Evolutionary conservation across 2,888 invertebrate genomes (phyloP).

Genomic region (Cheilosia variabilis): DNA sequence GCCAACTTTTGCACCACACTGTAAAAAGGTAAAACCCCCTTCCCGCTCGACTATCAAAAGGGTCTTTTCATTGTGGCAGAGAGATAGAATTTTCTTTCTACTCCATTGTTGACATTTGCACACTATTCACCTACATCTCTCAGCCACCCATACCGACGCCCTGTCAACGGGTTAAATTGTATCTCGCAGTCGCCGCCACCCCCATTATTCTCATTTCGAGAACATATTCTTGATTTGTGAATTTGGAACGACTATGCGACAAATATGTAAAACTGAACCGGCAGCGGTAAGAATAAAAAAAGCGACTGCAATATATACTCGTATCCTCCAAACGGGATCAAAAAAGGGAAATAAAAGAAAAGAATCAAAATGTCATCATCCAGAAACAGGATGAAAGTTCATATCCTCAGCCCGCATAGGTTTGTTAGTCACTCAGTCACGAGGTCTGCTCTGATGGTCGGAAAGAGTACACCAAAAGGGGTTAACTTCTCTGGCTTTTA

Average conservation of each 20-base stretch:
- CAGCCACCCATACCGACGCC: not conserved
- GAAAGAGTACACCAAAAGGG: constrained; percentile 45
- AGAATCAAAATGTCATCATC: constrained; percentile 71
- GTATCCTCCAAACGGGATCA: constrained; percentile 53
- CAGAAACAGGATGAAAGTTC: constrained; percentile 56
- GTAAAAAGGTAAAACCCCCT: not conserved
- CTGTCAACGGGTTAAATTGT: constrained; percentile 11
- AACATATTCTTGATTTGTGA: constrained; percentile 42
- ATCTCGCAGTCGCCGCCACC: constrained; percentile 14
- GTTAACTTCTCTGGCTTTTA: constrained; percentile 54
- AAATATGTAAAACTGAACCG: constrained; percentile 47
- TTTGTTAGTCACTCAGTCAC: constrained; percentile 50
- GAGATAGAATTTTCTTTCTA: constrained; percentile 3
- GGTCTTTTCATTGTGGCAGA: constrained; percentile 4
- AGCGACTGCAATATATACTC: constrained; percentile 25
- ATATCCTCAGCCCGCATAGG: constrained; percentile 29
- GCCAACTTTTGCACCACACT: not conserved
- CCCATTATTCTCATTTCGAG: constrained; percentile 22
- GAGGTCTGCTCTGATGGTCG: not conserved
- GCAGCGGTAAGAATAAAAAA: constrained; percentile 1
- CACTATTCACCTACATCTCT: constrained; percentile 1
- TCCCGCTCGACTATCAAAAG: not conserved
- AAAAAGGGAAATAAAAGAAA: constrained; percentile 41
- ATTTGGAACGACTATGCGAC: constrained; percentile 45
- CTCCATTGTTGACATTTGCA: constrained; percentile 33